Evolutionary conservation across 2,888 invertebrate genomes (phyloP), one percentile per base, ranked within the genome.

Genomic region (Lasioglossum lativentre): DNA sequence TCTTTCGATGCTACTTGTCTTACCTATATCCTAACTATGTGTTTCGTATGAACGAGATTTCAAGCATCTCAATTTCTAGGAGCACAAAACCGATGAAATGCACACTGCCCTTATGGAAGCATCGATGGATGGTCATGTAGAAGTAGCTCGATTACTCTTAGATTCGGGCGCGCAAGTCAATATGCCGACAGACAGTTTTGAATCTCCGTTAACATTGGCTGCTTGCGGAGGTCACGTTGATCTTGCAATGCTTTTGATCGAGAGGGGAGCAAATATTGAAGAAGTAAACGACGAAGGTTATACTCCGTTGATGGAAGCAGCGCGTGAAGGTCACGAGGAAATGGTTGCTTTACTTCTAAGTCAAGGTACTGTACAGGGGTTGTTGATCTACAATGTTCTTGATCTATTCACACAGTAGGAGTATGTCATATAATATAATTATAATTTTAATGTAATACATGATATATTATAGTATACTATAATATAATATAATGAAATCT

Each of bases 41-140:
- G 23, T 38, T 52, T 77, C 66, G 34, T 34, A 34, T 14, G 12
- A 42, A 4, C 12, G 6, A 40, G 42, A 74, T 19, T 16, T 34
- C 14, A n/a, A 77, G 30, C 16, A 63, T 70, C 83, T 38, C 30
- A 79, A 85, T 59, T 88, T 91, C 23, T 97, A 99, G 95, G 99
- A 99, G 95, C 99, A 99, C 96, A 99, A 99, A 96, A 99, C 99
- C 14, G 99, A 99, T 95, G 99, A 99, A 96, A 99, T 99, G 99
- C 99, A 99, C 95, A 99, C 99, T 42, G 99, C 99, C 71, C 96
- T 99, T 71, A 99, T 99, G 99, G 99, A 99, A 95, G 99, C 99
- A 78, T 99, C 99, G 85, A 99, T 99, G 99, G 99, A 99, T 95
- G 99, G 99, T 0, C 99, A 99, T 95, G 99, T 99, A 0, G 99